Base-by-base conservation (phyloP, 2,888 invertebrate species). In the Drosophila crucigera region DNA sequence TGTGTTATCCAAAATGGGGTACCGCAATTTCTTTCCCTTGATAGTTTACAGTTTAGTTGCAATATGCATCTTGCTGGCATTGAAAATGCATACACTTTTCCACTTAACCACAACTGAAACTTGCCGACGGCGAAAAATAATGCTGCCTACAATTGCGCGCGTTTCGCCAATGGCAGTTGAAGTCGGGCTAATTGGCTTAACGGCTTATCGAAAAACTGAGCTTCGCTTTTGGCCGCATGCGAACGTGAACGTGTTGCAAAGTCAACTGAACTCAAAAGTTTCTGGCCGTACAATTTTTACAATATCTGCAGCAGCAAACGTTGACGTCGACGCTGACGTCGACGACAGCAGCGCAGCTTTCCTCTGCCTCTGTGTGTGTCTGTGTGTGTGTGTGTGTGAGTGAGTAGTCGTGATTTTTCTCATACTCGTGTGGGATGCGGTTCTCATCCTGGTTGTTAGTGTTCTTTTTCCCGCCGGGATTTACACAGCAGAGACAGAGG, bases 221-320 rank as follows among this genome's bases (percentile, higher is more conserved):
- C 65, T 59, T 31, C 60, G 60, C 53, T 61, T 47, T 47, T 54
- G 63, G 66, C 65, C 69, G 65, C 78, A 84, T 87, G 80, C 78
- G 85, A 78, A 77, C 91, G 77, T 76, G 73, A 71, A 76, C 79
- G 85, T 84, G 86, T 80, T 82, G 77, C 81, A 90, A 90, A 81
- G 88, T 88, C 75, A 83, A 90, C 91, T 90, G 84, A 89, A 80
- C 73, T 81, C 69, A 76, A 88, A 84, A 79, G 81, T 83, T 74
- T 72, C 70, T 84, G 66, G 84, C 70, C 76, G 71, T 88, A 88
- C 72, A 89, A 88, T 87, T 88, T 91, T 91, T 91, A 91, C 87
- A 88, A 73, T 84, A 72, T 89, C 70, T 72, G 75, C 80, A 76
- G 59, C 74, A 64, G 78, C 70, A 70, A 62, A 25, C 47, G 47